Conservation (phyloP, 2,888 invertebrate species). For the Stramonita haemastoma region DNA sequence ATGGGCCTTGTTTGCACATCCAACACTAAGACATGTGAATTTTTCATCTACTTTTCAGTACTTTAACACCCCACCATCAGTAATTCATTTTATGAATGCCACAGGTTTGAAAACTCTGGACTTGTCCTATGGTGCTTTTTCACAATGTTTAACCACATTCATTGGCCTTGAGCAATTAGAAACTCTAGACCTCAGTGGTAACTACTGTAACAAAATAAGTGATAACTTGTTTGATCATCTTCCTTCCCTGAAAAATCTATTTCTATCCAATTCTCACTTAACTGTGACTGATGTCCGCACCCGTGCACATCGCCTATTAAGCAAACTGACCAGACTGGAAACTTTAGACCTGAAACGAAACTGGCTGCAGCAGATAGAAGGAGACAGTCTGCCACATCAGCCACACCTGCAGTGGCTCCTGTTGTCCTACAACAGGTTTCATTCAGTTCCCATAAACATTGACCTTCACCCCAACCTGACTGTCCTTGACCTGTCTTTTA, state of each 20-base stretch:
- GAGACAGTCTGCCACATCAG: neutral
- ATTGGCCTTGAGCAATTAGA: neutral
- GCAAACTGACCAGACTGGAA: neutral
- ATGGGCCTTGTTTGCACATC: neutral
- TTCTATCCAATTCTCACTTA: neutral
- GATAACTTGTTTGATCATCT: slow-evolving; percentile 27
- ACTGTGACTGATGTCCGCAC: neutral
- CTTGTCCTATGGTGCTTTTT: neutral
- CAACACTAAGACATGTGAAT: neutral
- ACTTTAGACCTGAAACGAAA: neutral
- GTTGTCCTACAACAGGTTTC: slow-evolving; percentile 21
- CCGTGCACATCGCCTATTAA: neutral
- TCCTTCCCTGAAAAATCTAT: neutral
- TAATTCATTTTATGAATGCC: neutral
- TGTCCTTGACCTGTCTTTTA: slow-evolving; percentile 40
- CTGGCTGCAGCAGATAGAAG: neutral
- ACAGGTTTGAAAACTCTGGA: neutral
- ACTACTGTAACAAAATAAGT: slow-evolving; percentile 28
- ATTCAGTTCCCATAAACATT: neutral
- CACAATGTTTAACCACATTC: neutral
- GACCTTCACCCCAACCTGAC: slow-evolving; percentile 4
- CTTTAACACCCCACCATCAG: neutral
- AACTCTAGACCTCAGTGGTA: slow-evolving; percentile 22
- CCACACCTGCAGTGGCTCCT: neutral
- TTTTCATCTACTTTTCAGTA: neutral